phyloP scores from a whole-genome alignment of 2,888 invertebrate species.

The Ellobium chinense region DNA sequence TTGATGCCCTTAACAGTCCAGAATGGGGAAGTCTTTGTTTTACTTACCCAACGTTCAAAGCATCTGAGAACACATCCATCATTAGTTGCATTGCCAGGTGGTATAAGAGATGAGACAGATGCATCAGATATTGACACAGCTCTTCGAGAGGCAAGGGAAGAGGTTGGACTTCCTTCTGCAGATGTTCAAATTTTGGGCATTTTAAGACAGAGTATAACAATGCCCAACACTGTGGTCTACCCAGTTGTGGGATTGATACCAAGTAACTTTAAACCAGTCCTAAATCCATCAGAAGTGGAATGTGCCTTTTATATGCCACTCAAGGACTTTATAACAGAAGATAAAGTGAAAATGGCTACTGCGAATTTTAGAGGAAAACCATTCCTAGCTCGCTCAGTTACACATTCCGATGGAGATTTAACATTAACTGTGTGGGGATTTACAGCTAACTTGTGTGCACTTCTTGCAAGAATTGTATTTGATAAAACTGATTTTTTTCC shows the following conservation, averaged over 20 bases:
- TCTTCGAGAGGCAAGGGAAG: slow-evolving; percentile 76
- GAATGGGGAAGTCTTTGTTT: slow-evolving; percentile 27
- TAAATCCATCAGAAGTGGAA: slow-evolving; percentile 72
- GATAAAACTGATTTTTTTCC: background rate
- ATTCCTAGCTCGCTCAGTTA: background rate
- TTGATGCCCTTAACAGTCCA: slow-evolving; percentile 28
- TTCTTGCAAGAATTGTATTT: slow-evolving; percentile 33
- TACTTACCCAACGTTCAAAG: slow-evolving; percentile 40
- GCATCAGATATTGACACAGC: slow-evolving; percentile 68
- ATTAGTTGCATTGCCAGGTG: slow-evolving; percentile 75
- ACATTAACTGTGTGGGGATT: slow-evolving; percentile 23
- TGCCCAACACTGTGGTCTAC: slow-evolving; percentile 64
- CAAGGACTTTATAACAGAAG: slow-evolving; percentile 62
- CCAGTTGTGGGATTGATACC: slow-evolving; percentile 71
- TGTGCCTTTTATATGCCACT: slow-evolving; percentile 71
- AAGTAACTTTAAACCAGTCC: slow-evolving; percentile 62
- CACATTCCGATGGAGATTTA: background rate
- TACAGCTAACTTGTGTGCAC: slow-evolving; percentile 35
- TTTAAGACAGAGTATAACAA: slow-evolving; percentile 60
- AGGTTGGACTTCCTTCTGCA: slow-evolving; percentile 69
- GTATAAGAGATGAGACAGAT: slow-evolving; percentile 68
- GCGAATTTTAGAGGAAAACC: background rate
- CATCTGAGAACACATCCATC: slow-evolving; percentile 63
- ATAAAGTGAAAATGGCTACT: slow-evolving; percentile 25
- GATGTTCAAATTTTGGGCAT: slow-evolving; percentile 67